Percentiles rank a stretch among this genome's conserved stretches.
Conservation (phyloP, 2,888 invertebrate genomes). For the Syrista parreyssii region DNA sequence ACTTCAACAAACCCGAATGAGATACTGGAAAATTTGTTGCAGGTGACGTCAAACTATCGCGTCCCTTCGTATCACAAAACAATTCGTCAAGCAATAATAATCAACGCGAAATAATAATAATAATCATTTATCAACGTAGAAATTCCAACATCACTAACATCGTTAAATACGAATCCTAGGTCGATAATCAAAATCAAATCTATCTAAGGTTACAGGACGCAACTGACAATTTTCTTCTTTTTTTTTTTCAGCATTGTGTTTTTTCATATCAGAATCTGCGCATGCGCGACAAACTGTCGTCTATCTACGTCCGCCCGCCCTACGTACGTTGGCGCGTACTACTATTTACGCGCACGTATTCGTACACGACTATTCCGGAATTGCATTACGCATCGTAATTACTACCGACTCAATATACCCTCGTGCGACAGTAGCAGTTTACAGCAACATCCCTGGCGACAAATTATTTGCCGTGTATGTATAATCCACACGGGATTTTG, state of each 20-base stretch:
- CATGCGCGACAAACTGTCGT: neutral
- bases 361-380: neutral
- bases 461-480: neutral
- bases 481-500: neutral
- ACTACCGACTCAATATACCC: neutral
- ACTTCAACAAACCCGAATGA: neutral
- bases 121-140: neutral
- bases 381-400: neutral
- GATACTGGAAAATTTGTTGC: neutral
- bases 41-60: neutral
- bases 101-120: neutral
- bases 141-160: neutral
- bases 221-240: neutral
- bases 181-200: neutral
- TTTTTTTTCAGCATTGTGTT: neutral
- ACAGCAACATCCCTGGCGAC: neutral
- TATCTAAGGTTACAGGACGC: neutral
- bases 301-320: neutral
- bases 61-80: neutral
- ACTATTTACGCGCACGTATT: neutral
- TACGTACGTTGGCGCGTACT: neutral
- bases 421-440: neutral
- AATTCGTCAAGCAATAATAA: neutral
- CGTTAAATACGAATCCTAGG: neutral
- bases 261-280: neutral